These are phyloP conservation scores for Oncorhynchus clarkii DNA, from an alignment of 2,113 vertebrate species.

Conservation along the genomic window DNA sequence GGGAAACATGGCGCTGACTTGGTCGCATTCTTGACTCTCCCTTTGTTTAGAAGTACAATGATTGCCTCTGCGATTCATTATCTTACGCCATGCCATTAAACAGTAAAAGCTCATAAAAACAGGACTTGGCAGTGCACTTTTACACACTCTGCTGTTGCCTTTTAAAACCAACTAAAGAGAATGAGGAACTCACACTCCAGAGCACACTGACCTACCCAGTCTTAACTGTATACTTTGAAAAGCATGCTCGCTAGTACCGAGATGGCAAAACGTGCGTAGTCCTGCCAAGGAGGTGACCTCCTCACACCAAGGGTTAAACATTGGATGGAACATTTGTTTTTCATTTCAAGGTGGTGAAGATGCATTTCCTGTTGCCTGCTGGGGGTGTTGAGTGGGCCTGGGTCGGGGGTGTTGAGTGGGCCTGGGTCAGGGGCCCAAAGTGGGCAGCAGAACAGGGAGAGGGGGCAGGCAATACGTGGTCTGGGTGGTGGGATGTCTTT, in stretches of 20 bases:
- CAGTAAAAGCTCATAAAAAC: slow-evolving; percentile 36
- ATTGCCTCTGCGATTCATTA: slow-evolving; percentile 18
- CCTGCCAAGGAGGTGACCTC: slow-evolving; percentile 40
- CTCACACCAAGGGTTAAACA: slow-evolving; percentile 41
- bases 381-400: not conserved
- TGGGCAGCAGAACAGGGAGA: not conserved
- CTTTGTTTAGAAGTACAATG: not conserved
- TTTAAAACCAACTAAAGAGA: slow-evolving; percentile 28
- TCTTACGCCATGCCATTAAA: slow-evolving; percentile 15
- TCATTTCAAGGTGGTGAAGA: slow-evolving; percentile 50
- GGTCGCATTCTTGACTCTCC: slow-evolving; percentile 10
- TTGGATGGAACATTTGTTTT: slow-evolving; percentile 56
- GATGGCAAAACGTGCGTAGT: not conserved
- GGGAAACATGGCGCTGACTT: slow-evolving; percentile 24
- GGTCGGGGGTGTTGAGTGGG: not conserved
- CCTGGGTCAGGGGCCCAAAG: slow-evolving; percentile 1
- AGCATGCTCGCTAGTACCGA: slow-evolving; percentile 1
- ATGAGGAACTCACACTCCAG: slow-evolving; percentile 10
- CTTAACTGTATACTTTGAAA: slow-evolving; percentile 32
- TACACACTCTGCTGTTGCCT: slow-evolving; percentile 29
- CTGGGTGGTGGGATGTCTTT: slow-evolving; percentile 9
- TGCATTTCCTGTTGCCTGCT: slow-evolving; percentile 43
- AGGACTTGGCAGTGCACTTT: slow-evolving; percentile 33
- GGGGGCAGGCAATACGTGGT: slow-evolving; percentile 14
- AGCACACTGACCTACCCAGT: slow-evolving; percentile 7